These are phyloP conservation scores for Podarcis muralis DNA, from an alignment of 2,113 vertebrate species.

Conservation along the genomic window DNA sequence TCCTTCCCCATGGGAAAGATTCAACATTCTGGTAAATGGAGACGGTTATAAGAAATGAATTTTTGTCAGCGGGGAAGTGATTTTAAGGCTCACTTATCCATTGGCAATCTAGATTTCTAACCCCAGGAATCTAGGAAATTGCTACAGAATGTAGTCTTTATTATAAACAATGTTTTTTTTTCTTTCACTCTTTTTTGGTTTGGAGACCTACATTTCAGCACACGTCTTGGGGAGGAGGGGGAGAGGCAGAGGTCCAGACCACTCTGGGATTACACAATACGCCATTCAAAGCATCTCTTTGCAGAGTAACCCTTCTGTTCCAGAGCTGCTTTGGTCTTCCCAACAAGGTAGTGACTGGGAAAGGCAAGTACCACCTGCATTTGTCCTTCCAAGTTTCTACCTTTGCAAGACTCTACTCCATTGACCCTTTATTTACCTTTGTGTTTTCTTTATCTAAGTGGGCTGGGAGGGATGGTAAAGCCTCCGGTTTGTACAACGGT, in stretches of 20 bases:
- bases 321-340: conserved; percentile 70
- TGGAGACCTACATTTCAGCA: conserved; percentile 68
- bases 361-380: conserved; percentile 29
- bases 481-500: background rate
- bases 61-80: conserved; percentile 95
- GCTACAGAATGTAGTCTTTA: conserved; percentile 92
- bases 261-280: conserved; percentile 63
- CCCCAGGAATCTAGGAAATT: conserved; percentile 92
- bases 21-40: conserved; percentile 97
- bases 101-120: conserved; percentile 98
- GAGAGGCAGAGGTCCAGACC: conserved; percentile 54
- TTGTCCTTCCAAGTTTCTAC: conserved; percentile 25
- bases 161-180: conserved; percentile 85
- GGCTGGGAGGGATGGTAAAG: background rate
- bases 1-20: conserved; percentile 94
- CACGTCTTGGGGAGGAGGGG: conserved; percentile 53
- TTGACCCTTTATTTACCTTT: conserved; percentile 28
- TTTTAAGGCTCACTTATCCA: conserved; percentile 99
- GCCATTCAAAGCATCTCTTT: conserved; percentile 62
- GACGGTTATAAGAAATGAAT: conserved; percentile 98
- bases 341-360: conserved; percentile 59
- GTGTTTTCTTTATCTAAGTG: background rate
- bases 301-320: conserved; percentile 54
- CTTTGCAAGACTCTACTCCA: background rate
- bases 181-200: conserved; percentile 62